These are phyloP conservation scores for Gymnopithys bicolor DNA, from an alignment of 2,797 vertebrate species.

Conservation along the genomic window DNA sequence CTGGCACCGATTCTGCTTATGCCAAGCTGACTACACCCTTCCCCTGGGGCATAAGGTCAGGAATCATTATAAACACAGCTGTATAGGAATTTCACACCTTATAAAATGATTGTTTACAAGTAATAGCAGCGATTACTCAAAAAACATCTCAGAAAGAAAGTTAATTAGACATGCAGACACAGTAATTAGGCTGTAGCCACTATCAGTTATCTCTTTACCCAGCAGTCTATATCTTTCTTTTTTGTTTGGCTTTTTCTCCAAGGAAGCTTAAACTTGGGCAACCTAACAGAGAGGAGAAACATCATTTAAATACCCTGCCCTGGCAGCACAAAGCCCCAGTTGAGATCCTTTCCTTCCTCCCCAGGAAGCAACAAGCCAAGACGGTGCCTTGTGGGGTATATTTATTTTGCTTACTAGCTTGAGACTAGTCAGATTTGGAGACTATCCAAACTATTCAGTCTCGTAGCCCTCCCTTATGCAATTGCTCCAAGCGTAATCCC, in stretches of 20 bases:
- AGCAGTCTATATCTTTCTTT: background rate
- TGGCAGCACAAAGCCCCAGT: background rate
- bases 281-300: background rate
- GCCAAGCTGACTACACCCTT: constrained; percentile 56
- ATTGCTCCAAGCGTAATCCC: background rate
- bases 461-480: background rate
- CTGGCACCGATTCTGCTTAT: constrained; percentile 28
- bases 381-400: background rate
- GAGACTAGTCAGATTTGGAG: constrained; percentile 33
- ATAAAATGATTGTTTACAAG: constrained; percentile 50
- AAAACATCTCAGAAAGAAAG: background rate
- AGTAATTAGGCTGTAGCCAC: constrained; percentile 21
- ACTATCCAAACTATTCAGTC: background rate
- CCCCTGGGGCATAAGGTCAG: background rate
- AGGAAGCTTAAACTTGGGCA: background rate
- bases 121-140: background rate
- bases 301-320: background rate
- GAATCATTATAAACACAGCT: constrained; percentile 44
- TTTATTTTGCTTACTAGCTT: constrained; percentile 15
- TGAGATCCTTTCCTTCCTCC: background rate
- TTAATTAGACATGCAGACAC: constrained; percentile 14
- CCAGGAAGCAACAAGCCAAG: background rate
- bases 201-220: background rate
- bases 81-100: constrained; percentile 53
- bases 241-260: background rate